Evolutionary conservation across 23 tunicate species (phyloP), one percentile per base, ranked within the genome.

Genomic region (Halocynthia roretzi): DNA sequence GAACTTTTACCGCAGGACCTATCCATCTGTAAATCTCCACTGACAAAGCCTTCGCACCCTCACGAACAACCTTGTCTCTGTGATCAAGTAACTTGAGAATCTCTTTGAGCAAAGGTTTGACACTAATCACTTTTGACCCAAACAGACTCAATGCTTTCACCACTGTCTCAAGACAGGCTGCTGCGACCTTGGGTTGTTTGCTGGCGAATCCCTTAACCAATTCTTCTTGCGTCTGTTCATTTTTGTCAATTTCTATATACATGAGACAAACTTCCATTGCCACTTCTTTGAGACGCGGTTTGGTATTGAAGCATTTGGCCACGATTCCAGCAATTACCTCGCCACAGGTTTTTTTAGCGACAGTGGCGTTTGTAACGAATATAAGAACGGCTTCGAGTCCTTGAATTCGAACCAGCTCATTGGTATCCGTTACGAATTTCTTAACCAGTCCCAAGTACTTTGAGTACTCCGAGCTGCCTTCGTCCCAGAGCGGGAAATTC

Each of bases 121-220:
- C 96, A 50, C 70, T 61, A 11, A 96, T 77, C 22, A 96, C 96
- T 83, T 96, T 96, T 4, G 93, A 75, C 6, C 99, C 99, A 83
- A 96, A 96, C 68, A 80, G 71, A 19, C 91, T 83, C 50, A 93
- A 67, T 9, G 88, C 93, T n/a, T 52, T 80, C 15, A 78, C 80
- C 15, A 83, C 51, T 6, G 77, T 78, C 15, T 87, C 90, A 22
- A 94, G 53, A 72, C 90, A 95, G 10, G 99, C 93, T 56, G 83
- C 77, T 5, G 82, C 93, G 40, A 96, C 81, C 68, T 96, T 90
- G 19, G 99, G 99, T 72, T 96, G 96, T 66, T 95, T 96, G 76
- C 86, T 96, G 20, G 73, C 69, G 67, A 92, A 70, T n/a, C 96
- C 99, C 71, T 90, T 85, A 40, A 90, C 53, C 15, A 90, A 51